phyloP scores from a whole-genome alignment of 1,140 invertebrate genomes.

The Steinernema feltiae region DNA sequence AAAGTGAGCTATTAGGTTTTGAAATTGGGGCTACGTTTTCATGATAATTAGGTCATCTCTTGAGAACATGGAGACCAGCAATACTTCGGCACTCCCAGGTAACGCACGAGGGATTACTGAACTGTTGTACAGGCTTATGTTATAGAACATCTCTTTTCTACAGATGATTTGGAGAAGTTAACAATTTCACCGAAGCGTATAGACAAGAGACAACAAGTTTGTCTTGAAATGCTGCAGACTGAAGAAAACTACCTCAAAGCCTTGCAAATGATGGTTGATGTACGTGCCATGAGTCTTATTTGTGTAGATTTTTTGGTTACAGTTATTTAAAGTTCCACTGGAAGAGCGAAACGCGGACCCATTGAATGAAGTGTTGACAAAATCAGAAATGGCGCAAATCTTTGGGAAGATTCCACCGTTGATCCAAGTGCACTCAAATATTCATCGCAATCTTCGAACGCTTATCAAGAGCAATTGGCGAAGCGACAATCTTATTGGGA shows the following conservation, averaged over 20 bases:
- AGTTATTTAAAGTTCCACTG: constrained; percentile 86
- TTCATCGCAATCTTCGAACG: constrained; percentile 67
- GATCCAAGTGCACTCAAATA: constrained; percentile 78
- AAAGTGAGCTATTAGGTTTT: neutral
- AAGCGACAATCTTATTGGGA: neutral
- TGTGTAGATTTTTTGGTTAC: constrained; percentile 53
- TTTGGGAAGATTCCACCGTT: constrained; percentile 92
- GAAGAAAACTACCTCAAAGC: constrained; percentile 94
- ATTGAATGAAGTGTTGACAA: constrained; percentile 74
- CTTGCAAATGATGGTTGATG: constrained; percentile 80
- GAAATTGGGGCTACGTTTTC: neutral
- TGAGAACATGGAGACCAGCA: constrained; percentile 21
- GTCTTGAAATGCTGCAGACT: constrained; percentile 85
- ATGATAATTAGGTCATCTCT: neutral
- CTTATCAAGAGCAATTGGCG: neutral
- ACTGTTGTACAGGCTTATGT: constrained; percentile 6
- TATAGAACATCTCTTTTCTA: constrained; percentile 32
- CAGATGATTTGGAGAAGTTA: constrained; percentile 31
- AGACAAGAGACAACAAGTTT: constrained; percentile 76
- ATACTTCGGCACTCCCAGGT: constrained; percentile 24
- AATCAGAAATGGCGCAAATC: constrained; percentile 86
- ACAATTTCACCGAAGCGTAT: constrained; percentile 60
- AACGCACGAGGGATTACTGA: constrained; percentile 3
- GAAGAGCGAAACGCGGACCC: constrained; percentile 73
- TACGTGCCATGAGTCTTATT: too few species aligned